Conservation (phyloP, 2,113 vertebrate genomes). For the Puma concolor region DNA sequence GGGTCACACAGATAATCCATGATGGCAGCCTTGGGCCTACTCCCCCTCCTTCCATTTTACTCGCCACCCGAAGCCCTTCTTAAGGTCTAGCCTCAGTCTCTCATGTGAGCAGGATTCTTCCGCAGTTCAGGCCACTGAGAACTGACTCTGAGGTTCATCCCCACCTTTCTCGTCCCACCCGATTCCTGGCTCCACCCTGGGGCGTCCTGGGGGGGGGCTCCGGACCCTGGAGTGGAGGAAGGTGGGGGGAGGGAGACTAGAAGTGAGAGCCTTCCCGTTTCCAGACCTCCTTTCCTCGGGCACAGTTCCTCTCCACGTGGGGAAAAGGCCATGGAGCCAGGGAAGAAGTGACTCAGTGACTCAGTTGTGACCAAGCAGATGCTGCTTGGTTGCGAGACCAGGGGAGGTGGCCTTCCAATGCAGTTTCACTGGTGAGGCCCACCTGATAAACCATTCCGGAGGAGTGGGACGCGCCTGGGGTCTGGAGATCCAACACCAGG, state of each 20-base stretch:
- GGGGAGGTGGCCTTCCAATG: accelerated
- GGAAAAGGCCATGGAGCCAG: background rate
- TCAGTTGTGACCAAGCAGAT: background rate
- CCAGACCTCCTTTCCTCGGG: background rate
- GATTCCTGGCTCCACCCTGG: background rate
- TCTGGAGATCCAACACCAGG: background rate
- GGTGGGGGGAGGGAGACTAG: too few relatives aligned
- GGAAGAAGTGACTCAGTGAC: background rate
- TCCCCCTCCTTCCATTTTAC: background rate
- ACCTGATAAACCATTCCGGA: background rate
- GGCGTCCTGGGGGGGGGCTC: background rate
- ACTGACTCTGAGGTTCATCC: background rate
- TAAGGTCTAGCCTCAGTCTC: background rate
- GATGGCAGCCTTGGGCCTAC: background rate
- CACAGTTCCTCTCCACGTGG: background rate
- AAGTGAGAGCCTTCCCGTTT: background rate
- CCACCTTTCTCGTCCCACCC: background rate
- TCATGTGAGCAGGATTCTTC: background rate
- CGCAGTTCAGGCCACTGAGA: background rate
- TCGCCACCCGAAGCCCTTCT: background rate
- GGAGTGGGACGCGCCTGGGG: background rate
- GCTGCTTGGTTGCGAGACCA: background rate
- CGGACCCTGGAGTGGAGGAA: background rate
- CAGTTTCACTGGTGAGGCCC: background rate
- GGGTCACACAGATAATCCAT: background rate